Base-by-base conservation (phyloP, 2,888 invertebrate genomes). In the Halictus quadricinctus region DNA sequence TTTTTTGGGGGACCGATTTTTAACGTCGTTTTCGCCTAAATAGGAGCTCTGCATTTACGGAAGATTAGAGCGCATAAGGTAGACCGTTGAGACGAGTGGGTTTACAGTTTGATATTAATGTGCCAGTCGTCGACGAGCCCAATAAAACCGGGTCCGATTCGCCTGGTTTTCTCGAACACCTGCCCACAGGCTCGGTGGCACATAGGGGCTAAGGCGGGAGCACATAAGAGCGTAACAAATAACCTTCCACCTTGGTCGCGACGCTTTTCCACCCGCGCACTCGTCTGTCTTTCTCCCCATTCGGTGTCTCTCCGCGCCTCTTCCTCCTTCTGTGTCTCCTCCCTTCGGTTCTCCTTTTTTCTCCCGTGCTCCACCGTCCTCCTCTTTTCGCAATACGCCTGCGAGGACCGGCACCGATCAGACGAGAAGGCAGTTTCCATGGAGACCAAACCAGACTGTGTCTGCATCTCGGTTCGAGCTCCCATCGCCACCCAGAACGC, bases 361-460 rank as follows among this genome's bases (percentile, higher is more conserved):
- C 80, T 69, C 25, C 54, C 74, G 72, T 72, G 60, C 70, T 84
- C 79, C 70, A 81, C 73, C 80, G 72, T 83, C 74, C 75, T 75
- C 72, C 78, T 80, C 83, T 76, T 80, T 84, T 82, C 83, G 88
- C 82, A 85, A 85, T 85, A 87, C 87, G 86, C 60, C 80, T 83
- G 82, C 82, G 76, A 87, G 87, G 84, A 86, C 79, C 76, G 83
- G 87, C 86, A 79, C 86, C 86, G 87, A 85, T 83, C 84, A 87
- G 88, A 86, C 86, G 88, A 83, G 85, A 77, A 82, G 83, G 84
- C 87, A 88, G 92, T 92, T 89, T 88, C 92, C 92, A 92, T 92
- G 91, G 92, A 88, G 85, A 92, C 91, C 85, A 84, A 25, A 87
- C 87, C 89, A 89, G 88, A 88, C 92, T 84, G 86, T 87, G 81